A percentile compares a stretch with the other conserved stretches of the same genome.
phyloP scores from a whole-genome alignment of 2,888 invertebrate genomes.

The Tenthredo amoena region DNA sequence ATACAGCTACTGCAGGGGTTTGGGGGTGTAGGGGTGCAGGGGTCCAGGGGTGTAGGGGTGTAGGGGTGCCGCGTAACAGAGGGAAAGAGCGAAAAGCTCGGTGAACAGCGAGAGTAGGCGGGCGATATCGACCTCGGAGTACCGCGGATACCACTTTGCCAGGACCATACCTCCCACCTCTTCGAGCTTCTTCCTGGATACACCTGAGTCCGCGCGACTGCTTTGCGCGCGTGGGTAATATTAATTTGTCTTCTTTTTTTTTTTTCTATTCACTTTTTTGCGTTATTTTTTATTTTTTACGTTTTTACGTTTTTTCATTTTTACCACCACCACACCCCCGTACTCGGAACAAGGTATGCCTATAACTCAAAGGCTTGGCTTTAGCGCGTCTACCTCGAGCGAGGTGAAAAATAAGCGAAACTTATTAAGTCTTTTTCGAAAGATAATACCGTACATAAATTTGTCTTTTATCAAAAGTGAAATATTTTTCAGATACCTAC shows the following conservation, averaged over 20 bases:
- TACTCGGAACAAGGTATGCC: background rate
- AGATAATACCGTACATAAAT: background rate
- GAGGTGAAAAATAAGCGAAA: constrained; percentile 8
- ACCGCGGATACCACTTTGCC: constrained; percentile 47
- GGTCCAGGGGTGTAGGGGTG: background rate
- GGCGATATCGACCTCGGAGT: constrained; percentile 48
- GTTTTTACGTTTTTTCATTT: background rate
- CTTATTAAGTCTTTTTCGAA: background rate
- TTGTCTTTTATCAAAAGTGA: background rate
- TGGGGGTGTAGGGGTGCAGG: background rate
- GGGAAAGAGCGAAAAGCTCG: constrained; percentile 47
- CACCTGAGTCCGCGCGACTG: constrained; percentile 48
- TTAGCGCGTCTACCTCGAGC: background rate
- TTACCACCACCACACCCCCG: background rate
- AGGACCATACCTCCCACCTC: background rate
- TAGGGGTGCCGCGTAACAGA: background rate
- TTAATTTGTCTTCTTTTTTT: constrained; percentile 14
- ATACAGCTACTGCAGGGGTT: constrained; percentile 55
- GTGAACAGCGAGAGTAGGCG: constrained; percentile 46
- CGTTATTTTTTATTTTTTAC: background rate
- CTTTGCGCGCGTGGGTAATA: constrained; percentile 22
- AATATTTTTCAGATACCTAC: background rate
- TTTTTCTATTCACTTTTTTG: background rate
- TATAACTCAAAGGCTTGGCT: constrained; percentile 38
- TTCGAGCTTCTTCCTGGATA: constrained; percentile 24